Percentiles rank a stretch among this genome's conserved stretches.
Evolutionary conservation across 2,113 vertebrate species (phyloP).

Genomic region (Pelecanoides urinatrix): DNA sequence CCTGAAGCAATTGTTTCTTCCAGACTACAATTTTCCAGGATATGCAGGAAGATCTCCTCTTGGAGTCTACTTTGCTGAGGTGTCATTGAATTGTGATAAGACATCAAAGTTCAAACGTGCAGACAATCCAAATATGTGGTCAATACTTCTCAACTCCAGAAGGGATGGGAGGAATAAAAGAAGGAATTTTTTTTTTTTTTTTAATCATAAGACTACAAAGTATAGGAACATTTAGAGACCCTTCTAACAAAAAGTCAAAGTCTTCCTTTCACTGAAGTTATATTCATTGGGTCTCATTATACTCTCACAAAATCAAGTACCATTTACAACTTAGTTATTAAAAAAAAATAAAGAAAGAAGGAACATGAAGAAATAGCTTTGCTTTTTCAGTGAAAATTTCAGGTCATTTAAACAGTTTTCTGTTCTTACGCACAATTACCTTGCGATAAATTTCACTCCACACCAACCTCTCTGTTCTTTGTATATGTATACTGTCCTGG

Average conservation of each 20-base stretch:
- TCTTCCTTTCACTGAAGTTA: background rate
- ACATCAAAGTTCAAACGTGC: background rate
- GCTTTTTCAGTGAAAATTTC: background rate
- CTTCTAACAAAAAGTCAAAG: background rate
- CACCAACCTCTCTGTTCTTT: constrained; percentile 1
- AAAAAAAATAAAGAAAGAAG: constrained; percentile 1
- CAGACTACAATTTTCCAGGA: background rate
- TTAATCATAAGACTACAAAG: background rate
- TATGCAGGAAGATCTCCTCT: background rate
- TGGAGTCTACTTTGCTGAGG: background rate
- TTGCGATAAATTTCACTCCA: constrained; percentile 38
- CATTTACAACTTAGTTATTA: constrained; percentile 8
- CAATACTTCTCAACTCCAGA: background rate
- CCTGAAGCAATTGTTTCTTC: background rate
- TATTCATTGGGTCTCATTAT: constrained; percentile 12
- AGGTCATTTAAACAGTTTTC: background rate
- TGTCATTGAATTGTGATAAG: background rate
- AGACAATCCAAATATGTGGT: background rate
- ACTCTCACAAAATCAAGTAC: constrained; percentile 49
- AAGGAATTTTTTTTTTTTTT: background rate
- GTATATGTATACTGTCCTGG: background rate
- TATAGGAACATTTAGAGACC: background rate
- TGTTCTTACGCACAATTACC: constrained; percentile 15
- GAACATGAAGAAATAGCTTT: constrained; percentile 8
- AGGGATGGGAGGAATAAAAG: background rate